phyloP scores from a whole-genome alignment of 2,888 invertebrate genomes.

The Rhyacophila evoluta region DNA sequence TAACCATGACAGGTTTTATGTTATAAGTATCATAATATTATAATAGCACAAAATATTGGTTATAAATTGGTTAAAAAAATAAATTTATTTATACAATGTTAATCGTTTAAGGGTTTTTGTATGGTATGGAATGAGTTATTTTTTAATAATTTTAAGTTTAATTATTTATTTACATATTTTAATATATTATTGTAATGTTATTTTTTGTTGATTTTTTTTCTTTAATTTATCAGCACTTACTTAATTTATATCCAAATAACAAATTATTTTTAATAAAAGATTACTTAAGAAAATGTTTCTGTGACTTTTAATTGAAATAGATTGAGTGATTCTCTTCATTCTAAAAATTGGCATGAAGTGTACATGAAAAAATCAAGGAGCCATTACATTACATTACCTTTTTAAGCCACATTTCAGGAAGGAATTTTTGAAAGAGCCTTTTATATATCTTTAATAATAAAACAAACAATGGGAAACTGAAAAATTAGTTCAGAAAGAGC shows the following conservation, averaged over 20 bases:
- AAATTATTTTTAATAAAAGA: slow-evolving; percentile 51
- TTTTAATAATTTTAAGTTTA: slow-evolving; percentile 27
- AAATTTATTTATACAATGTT: slow-evolving; percentile 7
- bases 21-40: background rate
- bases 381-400: no score
- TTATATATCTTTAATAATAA: no score
- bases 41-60: slow-evolving; percentile 6
- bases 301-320: background rate
- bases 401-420: no score
- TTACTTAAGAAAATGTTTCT: slow-evolving; percentile 31
- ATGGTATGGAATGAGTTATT: slow-evolving; percentile 25
- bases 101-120: slow-evolving; percentile 13
- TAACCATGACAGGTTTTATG: slow-evolving; percentile 17
- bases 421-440: no score
- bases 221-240: slow-evolving; percentile 29
- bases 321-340: no score
- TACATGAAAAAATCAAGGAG: no score
- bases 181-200: background rate
- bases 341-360: no score
- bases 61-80: background rate
- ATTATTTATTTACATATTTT: slow-evolving; percentile 15
- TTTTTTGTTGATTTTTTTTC: slow-evolving; percentile 20
- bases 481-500: no score
- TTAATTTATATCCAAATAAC: slow-evolving; percentile 44
- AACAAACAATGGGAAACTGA: no score